A percentile compares a stretch with the other conserved stretches of the same genome.
Conservation (phyloP, 2,797 vertebrate genomes). For the Sternotherus odoratus region DNA sequence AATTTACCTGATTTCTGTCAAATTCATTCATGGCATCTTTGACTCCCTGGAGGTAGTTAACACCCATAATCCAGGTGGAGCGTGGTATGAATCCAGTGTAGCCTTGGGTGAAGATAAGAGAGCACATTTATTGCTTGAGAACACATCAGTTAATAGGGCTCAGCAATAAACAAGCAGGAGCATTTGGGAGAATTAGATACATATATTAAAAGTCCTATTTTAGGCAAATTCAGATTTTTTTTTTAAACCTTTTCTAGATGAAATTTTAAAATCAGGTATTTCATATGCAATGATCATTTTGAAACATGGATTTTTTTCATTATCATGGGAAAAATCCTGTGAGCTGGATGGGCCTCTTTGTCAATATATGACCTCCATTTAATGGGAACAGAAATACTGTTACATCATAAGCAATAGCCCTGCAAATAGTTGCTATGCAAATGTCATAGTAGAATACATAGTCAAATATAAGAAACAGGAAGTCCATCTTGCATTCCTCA, state of each 20-base stretch:
- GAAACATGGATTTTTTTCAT: neutral
- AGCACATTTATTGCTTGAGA: neutral
- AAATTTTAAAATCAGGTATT: neutral
- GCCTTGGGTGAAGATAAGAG: constrained; percentile 16
- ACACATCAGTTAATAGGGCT: neutral
- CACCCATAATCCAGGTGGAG: constrained; percentile 64
- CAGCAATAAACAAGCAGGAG: neutral
- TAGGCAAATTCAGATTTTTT: neutral
- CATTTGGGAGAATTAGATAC: neutral
- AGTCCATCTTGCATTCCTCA: too few relatives aligned
- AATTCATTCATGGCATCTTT: constrained; percentile 68
- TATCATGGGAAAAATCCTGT: neutral
- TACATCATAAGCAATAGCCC: neutral
- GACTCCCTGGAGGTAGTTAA: constrained; percentile 43
- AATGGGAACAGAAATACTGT: neutral
- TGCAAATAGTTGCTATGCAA: neutral
- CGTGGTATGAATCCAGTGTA: constrained; percentile 70
- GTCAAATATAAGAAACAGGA: neutral
- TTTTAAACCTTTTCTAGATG: neutral
- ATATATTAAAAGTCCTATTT: neutral
- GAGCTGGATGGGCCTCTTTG: neutral
- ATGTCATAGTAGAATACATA: neutral
- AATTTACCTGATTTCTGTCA: constrained; percentile 61
- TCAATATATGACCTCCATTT: neutral
- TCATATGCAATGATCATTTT: neutral